Evolutionary conservation across 2,113 vertebrate species (phyloP).

Genomic region (Noturus placidus): DNA sequence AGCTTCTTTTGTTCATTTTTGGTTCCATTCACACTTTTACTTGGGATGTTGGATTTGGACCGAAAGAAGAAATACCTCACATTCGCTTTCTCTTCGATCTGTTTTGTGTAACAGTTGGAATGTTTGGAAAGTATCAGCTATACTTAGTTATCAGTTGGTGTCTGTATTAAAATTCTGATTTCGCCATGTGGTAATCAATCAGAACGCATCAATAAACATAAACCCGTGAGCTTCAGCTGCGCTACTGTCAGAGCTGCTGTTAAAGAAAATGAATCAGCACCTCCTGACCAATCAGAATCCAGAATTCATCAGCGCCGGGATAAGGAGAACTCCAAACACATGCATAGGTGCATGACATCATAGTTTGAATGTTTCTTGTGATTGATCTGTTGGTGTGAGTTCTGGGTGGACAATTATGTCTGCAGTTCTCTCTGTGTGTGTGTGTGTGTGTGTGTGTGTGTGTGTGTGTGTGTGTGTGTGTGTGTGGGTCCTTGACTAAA

Average conservation of each 20-base stretch:
- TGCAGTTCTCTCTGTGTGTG: background rate
- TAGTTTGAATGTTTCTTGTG: background rate
- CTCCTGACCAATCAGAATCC: background rate
- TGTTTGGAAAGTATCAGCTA: background rate
- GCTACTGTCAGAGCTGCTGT: background rate
- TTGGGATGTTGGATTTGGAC: background rate
- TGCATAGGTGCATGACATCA: background rate
- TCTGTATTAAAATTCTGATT: background rate
- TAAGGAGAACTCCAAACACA: background rate
- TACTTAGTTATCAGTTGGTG: background rate
- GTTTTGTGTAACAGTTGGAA: background rate
- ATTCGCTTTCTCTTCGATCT: background rate
- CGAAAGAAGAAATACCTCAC: background rate
- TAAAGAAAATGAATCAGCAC: background rate
- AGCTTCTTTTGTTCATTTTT: background rate
- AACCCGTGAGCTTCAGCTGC: background rate
- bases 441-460: slow-evolving; percentile 17
- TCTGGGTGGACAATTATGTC: background rate
- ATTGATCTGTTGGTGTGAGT: background rate
- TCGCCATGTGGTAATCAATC: background rate
- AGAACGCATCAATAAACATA: background rate
- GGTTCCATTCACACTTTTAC: background rate
- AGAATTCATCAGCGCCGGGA: background rate
- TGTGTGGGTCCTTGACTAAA: slow-evolving; percentile 31
- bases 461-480: slow-evolving; percentile 22